Conservation (phyloP, 2,888 invertebrate species). For the Itoplectis maculator region DNA sequence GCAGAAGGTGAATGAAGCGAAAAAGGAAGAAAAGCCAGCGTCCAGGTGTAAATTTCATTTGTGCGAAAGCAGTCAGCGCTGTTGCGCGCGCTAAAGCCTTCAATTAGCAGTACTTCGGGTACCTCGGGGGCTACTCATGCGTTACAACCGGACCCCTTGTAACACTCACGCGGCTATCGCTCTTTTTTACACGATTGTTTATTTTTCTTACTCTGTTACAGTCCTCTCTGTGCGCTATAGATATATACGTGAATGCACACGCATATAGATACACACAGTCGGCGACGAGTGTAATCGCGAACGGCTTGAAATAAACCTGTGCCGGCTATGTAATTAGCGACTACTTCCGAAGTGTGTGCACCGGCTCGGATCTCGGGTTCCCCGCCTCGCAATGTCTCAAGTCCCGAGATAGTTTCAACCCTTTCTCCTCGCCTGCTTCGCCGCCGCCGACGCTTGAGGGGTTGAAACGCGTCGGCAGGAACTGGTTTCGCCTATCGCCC, state of each 20-base stretch:
- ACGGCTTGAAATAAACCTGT: constrained; percentile 43
- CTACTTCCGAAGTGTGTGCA: constrained; percentile 47
- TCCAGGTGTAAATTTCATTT: constrained; percentile 54
- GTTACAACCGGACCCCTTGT: constrained; percentile 38
- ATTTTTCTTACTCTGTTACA: constrained; percentile 27
- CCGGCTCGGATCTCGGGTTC: constrained; percentile 22
- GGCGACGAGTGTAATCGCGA: constrained; percentile 4
- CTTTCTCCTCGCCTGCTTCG: constrained; percentile 42
- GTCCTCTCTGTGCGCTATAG: constrained; percentile 23
- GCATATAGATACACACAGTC: too few species aligned
- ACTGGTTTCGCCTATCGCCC: constrained; percentile 9
- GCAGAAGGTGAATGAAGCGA: neutral
- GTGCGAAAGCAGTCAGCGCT: constrained; percentile 45
- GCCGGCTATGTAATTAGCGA: constrained; percentile 64
- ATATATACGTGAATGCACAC: constrained; percentile 24
- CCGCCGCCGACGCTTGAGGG: constrained; percentile 39
- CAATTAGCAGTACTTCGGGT: constrained; percentile 51
- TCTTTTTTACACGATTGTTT: constrained; percentile 19
- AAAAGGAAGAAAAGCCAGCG: neutral
- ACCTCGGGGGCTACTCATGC: constrained; percentile 41
- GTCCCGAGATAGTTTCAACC: constrained; percentile 49
- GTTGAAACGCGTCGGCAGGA: constrained; percentile 33
- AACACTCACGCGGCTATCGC: constrained; percentile 25
- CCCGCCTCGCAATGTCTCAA: constrained; percentile 18
- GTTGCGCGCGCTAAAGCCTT: constrained; percentile 26